Percentiles rank a stretch among this genome's conserved stretches.
phyloP scores from a whole-genome alignment of 2,888 invertebrate species.

The Electrophaes corylata region DNA sequence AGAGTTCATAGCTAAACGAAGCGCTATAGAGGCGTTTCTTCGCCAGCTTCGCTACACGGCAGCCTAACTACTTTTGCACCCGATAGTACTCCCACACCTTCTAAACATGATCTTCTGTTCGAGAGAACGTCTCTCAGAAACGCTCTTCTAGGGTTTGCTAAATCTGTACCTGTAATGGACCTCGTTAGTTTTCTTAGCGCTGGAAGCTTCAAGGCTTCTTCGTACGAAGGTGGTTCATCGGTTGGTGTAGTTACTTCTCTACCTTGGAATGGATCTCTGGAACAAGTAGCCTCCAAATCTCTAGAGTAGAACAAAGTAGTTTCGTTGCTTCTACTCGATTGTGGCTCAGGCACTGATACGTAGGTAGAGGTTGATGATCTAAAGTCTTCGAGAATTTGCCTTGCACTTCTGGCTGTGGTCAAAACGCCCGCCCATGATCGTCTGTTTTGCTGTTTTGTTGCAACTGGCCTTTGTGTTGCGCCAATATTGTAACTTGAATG shows the following conservation, averaged over 20 bases:
- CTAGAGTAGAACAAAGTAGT: conserved; percentile 70
- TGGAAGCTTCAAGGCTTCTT: conserved; percentile 86
- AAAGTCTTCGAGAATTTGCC: conserved; percentile 76
- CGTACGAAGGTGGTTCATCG: conserved; percentile 86
- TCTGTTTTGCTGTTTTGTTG: conserved; percentile 71
- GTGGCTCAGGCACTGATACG: conserved; percentile 67
- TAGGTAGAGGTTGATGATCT: conserved; percentile 63
- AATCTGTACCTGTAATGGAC: conserved; percentile 84
- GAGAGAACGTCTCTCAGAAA: conserved; percentile 78
- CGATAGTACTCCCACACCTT: conserved; percentile 76
- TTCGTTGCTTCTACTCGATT: conserved; percentile 57
- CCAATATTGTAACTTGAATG: conserved; percentile 74
- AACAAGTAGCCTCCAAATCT: conserved; percentile 79
- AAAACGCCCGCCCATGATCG: conserved; percentile 77
- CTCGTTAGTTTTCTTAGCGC: conserved; percentile 83
- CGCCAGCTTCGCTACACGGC: conserved; percentile 68
- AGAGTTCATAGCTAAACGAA: conserved; percentile 59
- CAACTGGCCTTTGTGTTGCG: conserved; percentile 57
- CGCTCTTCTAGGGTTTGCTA: conserved; percentile 77
- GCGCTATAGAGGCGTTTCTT: conserved; percentile 78
- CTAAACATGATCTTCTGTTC: conserved; percentile 77
- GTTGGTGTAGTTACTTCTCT: conserved; percentile 82
- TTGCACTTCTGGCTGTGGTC: conserved; percentile 68
- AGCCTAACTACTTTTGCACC: conserved; percentile 74
- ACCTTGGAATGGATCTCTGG: conserved; percentile 85